Base-by-base conservation (phyloP, 2,797 vertebrate species). In the Pempheris klunzingeri region DNA sequence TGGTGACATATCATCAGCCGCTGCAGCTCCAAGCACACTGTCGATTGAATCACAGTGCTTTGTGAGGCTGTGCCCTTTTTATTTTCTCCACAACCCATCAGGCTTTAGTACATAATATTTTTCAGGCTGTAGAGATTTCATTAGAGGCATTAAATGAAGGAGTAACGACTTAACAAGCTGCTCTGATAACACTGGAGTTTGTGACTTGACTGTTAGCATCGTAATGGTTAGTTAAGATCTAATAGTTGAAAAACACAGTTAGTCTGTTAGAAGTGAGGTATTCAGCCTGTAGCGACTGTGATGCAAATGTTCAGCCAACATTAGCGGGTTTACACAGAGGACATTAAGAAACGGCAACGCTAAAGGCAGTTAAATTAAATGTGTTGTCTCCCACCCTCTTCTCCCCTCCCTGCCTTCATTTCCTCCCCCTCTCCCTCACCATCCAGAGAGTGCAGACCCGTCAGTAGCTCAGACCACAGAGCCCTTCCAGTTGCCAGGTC, bases 401-500 rank as follows among this genome's bases (percentile, higher is more conserved):
- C 17, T 8, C 20, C 28, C 17, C 17, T 43, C 20, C 32, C 22
- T 44, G 20, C 15, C 9, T 38, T 34, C n/a, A 7, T 12, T 8
- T 43, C 14, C 11, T 3, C 62, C 13, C 2, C 24, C 22, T 14
- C 17, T 24, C 26, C 50, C n/a, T 60, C 47, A 0, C 43, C 61
- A 0, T 60, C 12, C 88, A 94, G 93, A 94, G 79, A 93, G 87
- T 0, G 88, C 84, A 6, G 88, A 91, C 28, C 10, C 70, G 0
- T 83, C 75, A 0, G 81, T 36, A 0, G 82, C 87, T 46, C 92
- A 91, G 79, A 41, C 90, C 76, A 65, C 90, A 0, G 94, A 96
- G 80, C 91, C 95, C 0, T 94, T 93, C 55, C 93, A 93, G 82
- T 91, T 97, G 53, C 98, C 97, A 0, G 96, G 96, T 2, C 96